phyloP scores from a whole-genome alignment of 2,113 vertebrate species.

The Zapornia atra region DNA sequence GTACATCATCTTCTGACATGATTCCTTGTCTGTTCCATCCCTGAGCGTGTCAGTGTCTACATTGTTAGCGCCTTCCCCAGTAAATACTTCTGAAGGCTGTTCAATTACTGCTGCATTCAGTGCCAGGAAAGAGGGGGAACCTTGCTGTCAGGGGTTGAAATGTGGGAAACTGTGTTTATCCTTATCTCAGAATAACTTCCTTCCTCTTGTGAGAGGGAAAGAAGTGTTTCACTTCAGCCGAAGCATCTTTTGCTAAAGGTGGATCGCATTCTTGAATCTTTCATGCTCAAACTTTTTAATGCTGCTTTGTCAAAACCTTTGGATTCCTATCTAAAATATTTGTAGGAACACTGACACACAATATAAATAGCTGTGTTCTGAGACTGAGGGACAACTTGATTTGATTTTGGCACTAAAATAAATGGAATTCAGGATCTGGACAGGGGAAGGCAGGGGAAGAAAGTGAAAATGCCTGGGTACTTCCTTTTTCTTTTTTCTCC shows the following conservation, averaged over 20 bases:
- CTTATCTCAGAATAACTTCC: neutral
- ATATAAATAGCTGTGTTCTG: neutral
- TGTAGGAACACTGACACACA: neutral
- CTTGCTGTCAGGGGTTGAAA: neutral
- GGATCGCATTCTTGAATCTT: neutral
- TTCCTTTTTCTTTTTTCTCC: neutral
- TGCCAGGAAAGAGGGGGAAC: neutral
- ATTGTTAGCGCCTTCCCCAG: neutral
- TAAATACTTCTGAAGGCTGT: neutral
- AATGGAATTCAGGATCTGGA: neutral
- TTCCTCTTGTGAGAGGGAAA: neutral
- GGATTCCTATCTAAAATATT: neutral
- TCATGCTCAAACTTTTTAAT: neutral
- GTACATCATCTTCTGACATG: rapidly evolving
- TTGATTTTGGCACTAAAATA: neutral
- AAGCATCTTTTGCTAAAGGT: neutral
- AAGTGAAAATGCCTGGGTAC: neutral
- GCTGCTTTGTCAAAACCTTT: neutral
- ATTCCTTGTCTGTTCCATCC: neutral
- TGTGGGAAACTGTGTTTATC: neutral
- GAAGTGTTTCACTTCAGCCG: neutral
- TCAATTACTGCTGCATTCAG: neutral
- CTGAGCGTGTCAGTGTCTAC: neutral
- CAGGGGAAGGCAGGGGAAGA: neutral
- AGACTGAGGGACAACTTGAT: neutral